phyloP scores from a whole-genome alignment of 53 echinoderm and acorn worm species.

The Patiria pectinifera region DNA sequence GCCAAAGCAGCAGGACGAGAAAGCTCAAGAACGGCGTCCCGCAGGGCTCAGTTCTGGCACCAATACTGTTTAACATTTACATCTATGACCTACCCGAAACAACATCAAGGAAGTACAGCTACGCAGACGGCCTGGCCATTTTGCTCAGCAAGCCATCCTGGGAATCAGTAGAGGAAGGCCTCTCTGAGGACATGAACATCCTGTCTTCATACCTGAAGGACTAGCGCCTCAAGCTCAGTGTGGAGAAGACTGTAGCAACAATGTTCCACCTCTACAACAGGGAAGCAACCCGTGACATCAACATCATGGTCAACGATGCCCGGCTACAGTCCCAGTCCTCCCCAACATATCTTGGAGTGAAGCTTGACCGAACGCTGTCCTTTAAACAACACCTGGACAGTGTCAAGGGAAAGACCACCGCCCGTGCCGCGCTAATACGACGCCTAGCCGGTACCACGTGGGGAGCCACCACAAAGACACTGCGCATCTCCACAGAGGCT shows the following conservation, averaged over 20 bases:
- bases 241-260: conserved; percentile 1
- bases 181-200: not conserved
- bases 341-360: conserved; percentile 53
- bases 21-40: conserved; percentile 10
- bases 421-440: conserved; percentile 1
- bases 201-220: conserved; percentile 15
- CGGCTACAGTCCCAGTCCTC: not conserved
- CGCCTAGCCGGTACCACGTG: conserved; percentile 22
- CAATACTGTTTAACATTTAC: conserved; percentile 9
- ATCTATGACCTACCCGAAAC: not conserved
- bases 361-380: conserved; percentile 49
- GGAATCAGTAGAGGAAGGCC: not conserved
- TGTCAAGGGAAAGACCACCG: conserved; percentile 15
- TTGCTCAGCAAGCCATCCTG: too few species aligned
- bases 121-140: conserved; percentile 23
- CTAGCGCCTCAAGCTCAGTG: conserved; percentile 6
- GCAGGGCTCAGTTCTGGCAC: not conserved
- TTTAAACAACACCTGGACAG: conserved; percentile 41
- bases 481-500: conserved; percentile 6
- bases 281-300: not conserved
- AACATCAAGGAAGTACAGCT: conserved; percentile 8
- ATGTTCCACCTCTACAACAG: conserved; percentile 31
- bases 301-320: not conserved
- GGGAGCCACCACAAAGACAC: conserved; percentile 9
- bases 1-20: conserved; percentile 2